phyloP scores from a whole-genome alignment of 1,140 invertebrate species.

The Cherax quadricarinatus region DNA sequence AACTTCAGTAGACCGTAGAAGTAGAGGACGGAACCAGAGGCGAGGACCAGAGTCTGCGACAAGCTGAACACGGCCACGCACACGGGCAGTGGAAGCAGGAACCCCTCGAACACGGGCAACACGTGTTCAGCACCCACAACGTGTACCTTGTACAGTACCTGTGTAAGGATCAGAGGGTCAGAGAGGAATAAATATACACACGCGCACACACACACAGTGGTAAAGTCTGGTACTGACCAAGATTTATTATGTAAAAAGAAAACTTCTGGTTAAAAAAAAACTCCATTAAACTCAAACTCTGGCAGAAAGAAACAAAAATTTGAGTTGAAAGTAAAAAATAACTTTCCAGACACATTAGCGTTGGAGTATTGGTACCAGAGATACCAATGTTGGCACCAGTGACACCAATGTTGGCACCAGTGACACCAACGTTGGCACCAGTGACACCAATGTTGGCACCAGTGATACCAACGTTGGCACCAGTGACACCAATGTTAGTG shows the following conservation, averaged over 20 bases:
- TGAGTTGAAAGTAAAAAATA: neutral
- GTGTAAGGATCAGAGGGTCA: neutral
- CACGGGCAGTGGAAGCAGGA: constrained; percentile 84
- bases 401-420: too few relatives aligned
- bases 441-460: too few relatives aligned
- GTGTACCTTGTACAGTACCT: constrained; percentile 87
- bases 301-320: neutral
- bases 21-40: constrained; percentile 87
- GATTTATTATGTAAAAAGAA: neutral
- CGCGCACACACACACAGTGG: too few relatives aligned
- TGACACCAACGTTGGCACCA: too few relatives aligned
- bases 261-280: too few relatives aligned
- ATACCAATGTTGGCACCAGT: too few relatives aligned
- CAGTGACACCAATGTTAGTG: too few relatives aligned
- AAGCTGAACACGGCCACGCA: constrained; percentile 85
- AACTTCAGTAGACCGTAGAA: constrained; percentile 88
- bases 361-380: too few relatives aligned
- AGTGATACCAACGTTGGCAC: too few relatives aligned
- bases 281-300: too few relatives aligned
- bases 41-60: constrained; percentile 83
- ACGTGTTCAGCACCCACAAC: constrained; percentile 83
- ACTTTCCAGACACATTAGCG: neutral
- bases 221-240: too few relatives aligned
- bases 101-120: constrained; percentile 80
- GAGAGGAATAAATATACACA: too few relatives aligned